phyloP scores from a whole-genome alignment of 64 coral and sea anemone species.

The Pocillopora damicornis region DNA sequence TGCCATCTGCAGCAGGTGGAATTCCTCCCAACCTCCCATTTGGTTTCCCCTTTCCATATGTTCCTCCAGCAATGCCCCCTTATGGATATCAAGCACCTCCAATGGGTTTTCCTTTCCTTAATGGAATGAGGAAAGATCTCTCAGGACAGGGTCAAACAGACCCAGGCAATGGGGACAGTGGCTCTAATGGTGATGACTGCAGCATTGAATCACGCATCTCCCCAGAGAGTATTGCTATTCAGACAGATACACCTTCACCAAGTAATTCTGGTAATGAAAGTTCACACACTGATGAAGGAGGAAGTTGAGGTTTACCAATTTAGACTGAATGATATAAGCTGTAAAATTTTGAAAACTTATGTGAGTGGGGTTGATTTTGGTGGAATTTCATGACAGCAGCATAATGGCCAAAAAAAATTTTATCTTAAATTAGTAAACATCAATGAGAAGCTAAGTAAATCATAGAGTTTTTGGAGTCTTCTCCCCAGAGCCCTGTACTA shows the following conservation, averaged over 20 bases:
- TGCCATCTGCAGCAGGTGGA: constrained; percentile 10
- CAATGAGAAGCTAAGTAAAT: too few relatives aligned
- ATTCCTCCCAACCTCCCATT: constrained; percentile 26
- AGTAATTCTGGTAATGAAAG: constrained; percentile 17
- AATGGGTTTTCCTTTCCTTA: constrained; percentile 14
- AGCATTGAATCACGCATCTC: constrained; percentile 33
- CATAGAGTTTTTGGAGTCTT: too few relatives aligned
- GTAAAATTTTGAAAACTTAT: background rate
- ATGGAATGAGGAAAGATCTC: constrained; percentile 20
- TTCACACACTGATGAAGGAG: constrained; percentile 34
- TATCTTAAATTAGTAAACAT: too few relatives aligned
- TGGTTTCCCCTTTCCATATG: constrained; percentile 32
- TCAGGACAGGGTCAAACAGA: constrained; percentile 8
- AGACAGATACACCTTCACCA: constrained; percentile 1
- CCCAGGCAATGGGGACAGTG: constrained; percentile 21
- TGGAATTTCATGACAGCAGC: too few relatives aligned
- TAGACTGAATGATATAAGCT: background rate
- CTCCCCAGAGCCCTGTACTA: too few relatives aligned
- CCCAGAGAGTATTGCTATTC: constrained; percentile 34
- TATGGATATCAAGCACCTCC: constrained; percentile 27
- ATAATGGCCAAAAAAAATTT: too few relatives aligned
- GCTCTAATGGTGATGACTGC: constrained; percentile 34
- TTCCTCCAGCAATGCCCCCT: constrained; percentile 8
- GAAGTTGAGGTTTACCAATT: background rate
- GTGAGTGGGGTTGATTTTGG: background rate